These are phyloP conservation scores for Dendronephthya gigantea DNA, from an alignment of 64 coral and sea anemone species.

Conservation along the genomic window DNA sequence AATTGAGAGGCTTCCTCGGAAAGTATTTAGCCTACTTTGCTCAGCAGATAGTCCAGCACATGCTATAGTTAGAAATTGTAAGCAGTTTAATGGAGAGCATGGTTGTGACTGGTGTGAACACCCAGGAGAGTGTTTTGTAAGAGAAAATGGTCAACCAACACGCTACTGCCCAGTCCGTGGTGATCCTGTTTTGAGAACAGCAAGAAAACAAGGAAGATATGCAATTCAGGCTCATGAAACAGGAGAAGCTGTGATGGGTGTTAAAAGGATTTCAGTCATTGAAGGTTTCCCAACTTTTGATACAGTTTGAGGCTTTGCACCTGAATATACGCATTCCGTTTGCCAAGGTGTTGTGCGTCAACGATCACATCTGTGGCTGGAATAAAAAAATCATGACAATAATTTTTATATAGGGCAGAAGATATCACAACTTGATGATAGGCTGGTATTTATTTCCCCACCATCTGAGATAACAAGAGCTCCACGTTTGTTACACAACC, in stretches of 20 bases:
- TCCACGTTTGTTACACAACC: too few relatives aligned
- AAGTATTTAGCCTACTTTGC: neutral
- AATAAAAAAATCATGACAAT: neutral
- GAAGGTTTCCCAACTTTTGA: neutral
- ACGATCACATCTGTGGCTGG: neutral
- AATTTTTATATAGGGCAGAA: neutral
- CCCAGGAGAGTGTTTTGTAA: neutral
- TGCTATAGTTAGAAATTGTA: neutral
- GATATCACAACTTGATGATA: neutral
- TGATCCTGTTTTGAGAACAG: neutral
- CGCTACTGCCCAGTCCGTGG: neutral
- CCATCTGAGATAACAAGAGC: too few relatives aligned
- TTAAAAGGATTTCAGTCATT: neutral
- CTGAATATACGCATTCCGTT: neutral
- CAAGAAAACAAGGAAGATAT: neutral
- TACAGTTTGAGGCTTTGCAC: neutral
- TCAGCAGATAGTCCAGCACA: neutral
- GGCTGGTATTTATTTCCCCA: neutral
- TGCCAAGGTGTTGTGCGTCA: constrained; percentile 8
- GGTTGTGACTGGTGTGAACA: too few relatives aligned
- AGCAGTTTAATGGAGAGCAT: neutral
- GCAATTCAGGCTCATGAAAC: neutral
- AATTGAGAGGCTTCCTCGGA: neutral
- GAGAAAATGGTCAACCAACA: neutral
- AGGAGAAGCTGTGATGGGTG: neutral